Conservation (phyloP, 2,888 invertebrate species). For the Dryadula phaetusa region DNA sequence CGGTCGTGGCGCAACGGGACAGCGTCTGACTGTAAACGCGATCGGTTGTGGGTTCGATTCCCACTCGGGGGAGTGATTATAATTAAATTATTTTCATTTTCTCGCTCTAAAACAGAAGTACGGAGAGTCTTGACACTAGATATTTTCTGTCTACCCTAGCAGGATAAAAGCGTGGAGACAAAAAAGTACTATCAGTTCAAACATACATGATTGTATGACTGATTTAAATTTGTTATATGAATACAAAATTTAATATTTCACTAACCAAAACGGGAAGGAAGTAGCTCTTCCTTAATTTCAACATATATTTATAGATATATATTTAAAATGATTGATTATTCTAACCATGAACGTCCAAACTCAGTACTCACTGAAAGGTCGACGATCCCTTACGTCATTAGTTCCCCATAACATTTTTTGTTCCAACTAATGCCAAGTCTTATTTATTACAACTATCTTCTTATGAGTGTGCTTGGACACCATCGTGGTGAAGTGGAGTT, state of each 20-base stretch:
- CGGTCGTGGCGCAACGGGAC: too few relatives aligned
- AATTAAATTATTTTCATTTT: too few relatives aligned
- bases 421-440: conserved; percentile 25
- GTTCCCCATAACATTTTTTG: conserved; percentile 46
- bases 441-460: not conserved
- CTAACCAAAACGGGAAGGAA: conserved; percentile 35
- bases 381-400: conserved; percentile 71
- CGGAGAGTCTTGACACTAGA: too few relatives aligned
- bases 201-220: too few relatives aligned
- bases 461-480: not conserved
- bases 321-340: conserved; percentile 50
- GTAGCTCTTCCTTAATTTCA: conserved; percentile 42
- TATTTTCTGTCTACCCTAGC: too few relatives aligned
- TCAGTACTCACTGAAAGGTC: conserved; percentile 60
- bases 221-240: too few relatives aligned
- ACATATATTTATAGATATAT: conserved; percentile 41
- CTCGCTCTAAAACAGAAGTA: too few relatives aligned
- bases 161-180: too few relatives aligned
- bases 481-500: not conserved
- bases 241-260: conserved; percentile 4
- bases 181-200: too few relatives aligned
- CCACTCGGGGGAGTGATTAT: too few relatives aligned
- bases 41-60: too few relatives aligned
- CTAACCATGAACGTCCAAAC: conserved; percentile 61
- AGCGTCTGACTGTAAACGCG: too few relatives aligned